phyloP scores from a whole-genome alignment of 2,113 vertebrate species.

The Apteryx owenii region DNA sequence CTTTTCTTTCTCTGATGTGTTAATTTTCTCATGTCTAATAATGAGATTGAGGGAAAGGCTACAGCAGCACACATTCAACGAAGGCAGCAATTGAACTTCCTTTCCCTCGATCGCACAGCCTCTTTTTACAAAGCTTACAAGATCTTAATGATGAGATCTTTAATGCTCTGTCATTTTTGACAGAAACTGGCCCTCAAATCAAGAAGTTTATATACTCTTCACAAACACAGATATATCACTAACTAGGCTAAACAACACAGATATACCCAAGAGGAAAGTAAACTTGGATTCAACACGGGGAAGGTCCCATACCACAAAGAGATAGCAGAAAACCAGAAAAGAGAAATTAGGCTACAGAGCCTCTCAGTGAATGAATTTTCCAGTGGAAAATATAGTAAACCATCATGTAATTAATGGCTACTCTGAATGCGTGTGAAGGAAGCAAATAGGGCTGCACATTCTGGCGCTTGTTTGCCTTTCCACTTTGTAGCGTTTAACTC shows the following conservation, averaged over 20 bases:
- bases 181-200: neutral
- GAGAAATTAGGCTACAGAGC: neutral
- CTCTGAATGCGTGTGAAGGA: too few relatives aligned
- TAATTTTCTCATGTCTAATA: neutral
- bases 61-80: too few relatives aligned
- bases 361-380: neutral
- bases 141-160: fast-evolving
- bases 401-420: fast-evolving
- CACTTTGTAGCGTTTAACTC: neutral
- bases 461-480: neutral
- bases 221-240: neutral
- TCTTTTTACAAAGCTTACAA: neutral
- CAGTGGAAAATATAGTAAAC: neutral
- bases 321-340: neutral
- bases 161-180: neutral
- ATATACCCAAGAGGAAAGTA: neutral
- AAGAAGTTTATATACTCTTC: fast-evolving
- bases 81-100: neutral
- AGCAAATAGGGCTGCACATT: neutral
- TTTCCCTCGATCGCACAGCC: fast-evolving
- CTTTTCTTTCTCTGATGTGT: too few relatives aligned
- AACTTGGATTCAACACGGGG: neutral
- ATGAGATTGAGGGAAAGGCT: neutral
- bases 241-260: neutral
- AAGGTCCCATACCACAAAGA: neutral